Percentiles rank a stretch among this genome's conserved stretches.
Conservation (phyloP, 2,888 invertebrate species). For the Mesorhabditis sp. region DNA sequence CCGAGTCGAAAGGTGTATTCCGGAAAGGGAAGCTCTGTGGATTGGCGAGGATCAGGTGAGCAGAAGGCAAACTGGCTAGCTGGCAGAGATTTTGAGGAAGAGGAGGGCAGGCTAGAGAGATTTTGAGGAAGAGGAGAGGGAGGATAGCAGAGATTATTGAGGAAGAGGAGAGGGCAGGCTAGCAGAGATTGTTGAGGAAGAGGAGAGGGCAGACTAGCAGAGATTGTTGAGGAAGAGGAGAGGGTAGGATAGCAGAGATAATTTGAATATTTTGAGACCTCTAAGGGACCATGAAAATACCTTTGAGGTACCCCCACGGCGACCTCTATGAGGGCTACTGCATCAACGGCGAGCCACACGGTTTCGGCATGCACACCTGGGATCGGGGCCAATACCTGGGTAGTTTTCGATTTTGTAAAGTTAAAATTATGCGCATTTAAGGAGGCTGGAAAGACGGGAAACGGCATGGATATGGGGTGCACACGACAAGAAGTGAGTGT, state of each 20-base stretch:
- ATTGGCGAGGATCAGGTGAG: slow-evolving; percentile 71
- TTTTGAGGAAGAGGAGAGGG: background rate
- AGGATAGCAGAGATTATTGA: too few species aligned
- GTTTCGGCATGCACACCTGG: slow-evolving; percentile 70
- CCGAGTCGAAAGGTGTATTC: slow-evolving; percentile 19
- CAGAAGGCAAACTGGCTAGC: background rate
- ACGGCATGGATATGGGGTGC: slow-evolving; percentile 71
- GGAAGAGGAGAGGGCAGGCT: too few species aligned
- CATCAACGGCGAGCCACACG: slow-evolving; percentile 77
- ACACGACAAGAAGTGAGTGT: slow-evolving; percentile 17
- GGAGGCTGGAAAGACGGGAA: slow-evolving; percentile 79
- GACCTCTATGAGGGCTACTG: slow-evolving; percentile 83
- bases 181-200: background rate
- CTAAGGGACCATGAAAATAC: too few species aligned
- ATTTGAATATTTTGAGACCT: too few species aligned
- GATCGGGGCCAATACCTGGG: slow-evolving; percentile 7
- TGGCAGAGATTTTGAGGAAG: too few species aligned
- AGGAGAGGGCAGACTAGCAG: background rate
- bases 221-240: background rate
- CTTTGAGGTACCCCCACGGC: slow-evolving; percentile 69
- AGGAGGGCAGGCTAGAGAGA: too few species aligned
- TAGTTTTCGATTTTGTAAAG: slow-evolving; percentile 10
- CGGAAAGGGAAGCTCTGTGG: slow-evolving; percentile 74
- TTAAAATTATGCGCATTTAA: slow-evolving; percentile 70
- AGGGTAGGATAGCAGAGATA: too few species aligned